Percentiles rank a stretch among this genome's conserved stretches.
Evolutionary conservation across 1,140 invertebrate species (phyloP).

Genomic region (Megalopta genalis): DNA sequence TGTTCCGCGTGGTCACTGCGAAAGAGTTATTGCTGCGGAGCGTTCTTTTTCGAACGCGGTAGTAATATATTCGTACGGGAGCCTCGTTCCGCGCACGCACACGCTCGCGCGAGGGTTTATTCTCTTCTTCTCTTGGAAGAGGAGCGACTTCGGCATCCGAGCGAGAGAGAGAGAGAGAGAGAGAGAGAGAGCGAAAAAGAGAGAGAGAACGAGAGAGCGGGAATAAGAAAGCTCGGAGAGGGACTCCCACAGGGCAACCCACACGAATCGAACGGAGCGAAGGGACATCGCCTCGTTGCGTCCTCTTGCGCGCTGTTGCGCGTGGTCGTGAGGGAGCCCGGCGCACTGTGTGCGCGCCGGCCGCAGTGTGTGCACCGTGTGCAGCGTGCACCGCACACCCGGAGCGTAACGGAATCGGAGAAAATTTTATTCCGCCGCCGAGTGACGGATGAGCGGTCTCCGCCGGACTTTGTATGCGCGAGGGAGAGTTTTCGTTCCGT

Average conservation of each 20-base stretch:
- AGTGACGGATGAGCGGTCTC: slow-evolving; percentile 3
- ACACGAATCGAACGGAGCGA: slow-evolving; percentile 40
- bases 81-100: slow-evolving; percentile 15
- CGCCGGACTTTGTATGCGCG: slow-evolving; percentile 13
- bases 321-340: no score
- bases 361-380: neutral
- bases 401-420: slow-evolving; percentile 29
- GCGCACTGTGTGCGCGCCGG: neutral
- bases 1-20: neutral
- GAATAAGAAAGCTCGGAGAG: slow-evolving; percentile 56
- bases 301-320: neutral
- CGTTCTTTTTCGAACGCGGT: slow-evolving; percentile 44
- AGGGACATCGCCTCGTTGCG: slow-evolving; percentile 54
- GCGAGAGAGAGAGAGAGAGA: neutral
- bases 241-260: slow-evolving; percentile 63
- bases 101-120: neutral
- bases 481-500: neutral
- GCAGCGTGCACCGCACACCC: slow-evolving; percentile 18
- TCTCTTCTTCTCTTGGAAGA: slow-evolving; percentile 1
- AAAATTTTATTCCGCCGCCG: slow-evolving; percentile 31
- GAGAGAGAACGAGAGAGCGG: slow-evolving; percentile 9
- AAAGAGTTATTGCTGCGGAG: slow-evolving; percentile 42
- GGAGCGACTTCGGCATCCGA: no score
- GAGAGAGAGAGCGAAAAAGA: neutral
- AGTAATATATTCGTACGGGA: slow-evolving; percentile 51